Evolutionary conservation across 1,140 invertebrate species (phyloP).

Genomic region (Hycleus cichorii): DNA sequence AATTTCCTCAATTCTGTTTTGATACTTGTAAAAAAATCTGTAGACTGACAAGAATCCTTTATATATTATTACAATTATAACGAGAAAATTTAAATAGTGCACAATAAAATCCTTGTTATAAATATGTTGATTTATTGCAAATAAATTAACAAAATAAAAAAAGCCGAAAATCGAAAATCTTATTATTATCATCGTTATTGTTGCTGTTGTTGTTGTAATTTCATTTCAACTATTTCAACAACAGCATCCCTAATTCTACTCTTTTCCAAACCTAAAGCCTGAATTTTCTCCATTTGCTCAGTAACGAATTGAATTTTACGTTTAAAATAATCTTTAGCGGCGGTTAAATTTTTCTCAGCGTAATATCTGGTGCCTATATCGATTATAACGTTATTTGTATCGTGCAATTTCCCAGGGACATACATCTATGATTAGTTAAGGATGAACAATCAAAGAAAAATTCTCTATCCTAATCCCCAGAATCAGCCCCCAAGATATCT

Average conservation of each 20-base stretch:
- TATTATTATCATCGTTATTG: not conserved
- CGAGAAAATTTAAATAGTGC: not conserved
- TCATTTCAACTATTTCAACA: constrained; percentile 61
- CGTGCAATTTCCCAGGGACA: constrained; percentile 76
- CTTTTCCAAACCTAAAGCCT: constrained; percentile 77
- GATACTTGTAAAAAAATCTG: not conserved
- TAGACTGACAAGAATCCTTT: constrained; percentile 17
- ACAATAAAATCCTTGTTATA: not conserved
- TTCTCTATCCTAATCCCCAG: not conserved
- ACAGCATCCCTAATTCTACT: constrained; percentile 76
- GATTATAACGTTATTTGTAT: constrained; percentile 78
- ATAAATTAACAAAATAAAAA: too few relatives aligned
- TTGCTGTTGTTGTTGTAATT: constrained; percentile 43
- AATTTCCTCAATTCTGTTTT: too few relatives aligned
- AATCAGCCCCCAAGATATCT: not conserved
- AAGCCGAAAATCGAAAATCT: too few relatives aligned
- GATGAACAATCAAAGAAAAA: constrained; percentile 19
- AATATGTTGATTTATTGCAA: too few relatives aligned
- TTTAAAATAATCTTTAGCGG: constrained; percentile 87
- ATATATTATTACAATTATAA: constrained; percentile 10
- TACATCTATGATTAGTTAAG: constrained; percentile 62
- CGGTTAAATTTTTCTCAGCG: constrained; percentile 76
- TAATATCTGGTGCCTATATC: constrained; percentile 95
- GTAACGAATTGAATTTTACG: constrained; percentile 84
- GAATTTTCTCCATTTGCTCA: constrained; percentile 91